Base-by-base conservation (phyloP, 35 echinoderm and acorn worm species). In the Patiria miniata region DNA sequence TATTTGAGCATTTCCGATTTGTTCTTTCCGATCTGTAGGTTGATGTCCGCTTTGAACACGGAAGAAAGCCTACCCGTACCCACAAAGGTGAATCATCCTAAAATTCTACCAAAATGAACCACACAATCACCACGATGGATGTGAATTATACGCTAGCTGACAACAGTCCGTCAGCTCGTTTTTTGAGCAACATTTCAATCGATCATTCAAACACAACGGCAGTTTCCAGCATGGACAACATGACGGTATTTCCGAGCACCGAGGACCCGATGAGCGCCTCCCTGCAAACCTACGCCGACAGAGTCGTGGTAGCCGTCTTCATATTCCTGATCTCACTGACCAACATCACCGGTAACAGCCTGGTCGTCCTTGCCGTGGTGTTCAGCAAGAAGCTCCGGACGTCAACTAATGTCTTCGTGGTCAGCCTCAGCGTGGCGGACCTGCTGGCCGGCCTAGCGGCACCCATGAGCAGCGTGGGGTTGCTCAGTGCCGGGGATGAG, bases 391-490 rank as follows among this genome's bases (percentile, higher is more conserved):
- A 95, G 51, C 89, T 95, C 0, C 85, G 93, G 21, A 91, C 93
- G 18, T 85, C 79, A n/a, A 95, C 93, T 12, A 91, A 95, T 23
- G 88, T 85, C 7, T 88, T 91, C 18, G 85, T 95, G 10, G 93
- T 95, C 18, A 95, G 87, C 36, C 89, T 95, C 60, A 91, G 89
- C 39, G 78, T 88, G 7, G 93, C 93, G 52, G 93, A 95, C 33
- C 73, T 95, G 51, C 77, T 95, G 18, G 83, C 85, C n/a, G 87
- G 93, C 26, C 42, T 95, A 15, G 80, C 81, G 26, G 68, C 91
- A 26, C 85, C 89, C 1, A 91, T 85, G 83, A 91, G 86, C 40
- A 85, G 68, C 18, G 68, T 91, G 8, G 93, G 89, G 9, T 39
- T 95, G 5, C 44, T 95, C 2, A 32, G 2, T 34, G 19, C 29